Evolutionary conservation across 2,888 invertebrate species (phyloP), one percentile per base, ranked within the genome.

Genomic region (Leptopilina myrica): DNA sequence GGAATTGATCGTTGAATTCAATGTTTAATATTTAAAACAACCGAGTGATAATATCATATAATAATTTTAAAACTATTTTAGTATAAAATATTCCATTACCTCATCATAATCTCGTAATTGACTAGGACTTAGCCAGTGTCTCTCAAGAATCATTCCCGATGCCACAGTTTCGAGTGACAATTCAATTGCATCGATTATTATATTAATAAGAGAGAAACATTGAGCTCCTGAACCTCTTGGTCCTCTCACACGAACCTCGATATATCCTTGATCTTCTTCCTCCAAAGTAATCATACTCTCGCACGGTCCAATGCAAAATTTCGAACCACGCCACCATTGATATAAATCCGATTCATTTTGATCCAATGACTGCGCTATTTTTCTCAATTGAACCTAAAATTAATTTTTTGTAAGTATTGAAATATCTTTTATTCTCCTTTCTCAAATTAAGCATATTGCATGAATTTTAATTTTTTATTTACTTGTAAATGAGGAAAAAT

Each of bases 291-390:
- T 92, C 76, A 96, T 92, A 77, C 95, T 94, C 89, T 96, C 96
- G 80, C 96, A 92, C 64, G 93, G 93, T 0, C 95, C 94, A 73
- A 94, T 93, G 88, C 95, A 95, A 84, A 96, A 92, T 89, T 95
- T 95, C 59, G 95, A 95, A 64, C 96, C 96, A 84, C 94, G 93
- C 90, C 93, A 94, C 95, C 95, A 96, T 89, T 96, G 96, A 85
- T 95, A 94, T 64, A 96, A 91, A 89, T 96, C 95, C 1, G 93
- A 93, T 81, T 95, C 95, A 43, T 92, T 92, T 56, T 88, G 89
- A 84, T 91, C 90, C 92, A 92, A 93, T 15, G 93, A 92, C 82
- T 93, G 93, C 69, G 93, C 92, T 62, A 93, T 93, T 81, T 94
- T 92, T 67, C 95, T 91, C 78, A 95, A 88, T 84, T 94, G 94